Conservation (phyloP, 2,888 invertebrate genomes). For the Iphiclides podalirius region DNA sequence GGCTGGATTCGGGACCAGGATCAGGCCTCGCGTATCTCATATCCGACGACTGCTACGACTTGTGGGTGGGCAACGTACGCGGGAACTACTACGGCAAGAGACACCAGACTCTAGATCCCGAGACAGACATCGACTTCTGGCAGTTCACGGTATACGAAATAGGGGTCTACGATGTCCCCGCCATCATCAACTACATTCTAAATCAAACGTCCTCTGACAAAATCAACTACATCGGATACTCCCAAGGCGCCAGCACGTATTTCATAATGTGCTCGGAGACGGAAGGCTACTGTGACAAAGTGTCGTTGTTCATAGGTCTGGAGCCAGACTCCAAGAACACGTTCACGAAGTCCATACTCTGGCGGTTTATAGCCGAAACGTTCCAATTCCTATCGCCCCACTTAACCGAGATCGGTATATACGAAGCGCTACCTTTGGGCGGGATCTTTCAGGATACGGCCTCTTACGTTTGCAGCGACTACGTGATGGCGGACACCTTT, state of each 20-base stretch:
- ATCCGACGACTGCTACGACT: constrained; percentile 78
- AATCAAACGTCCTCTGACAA: neutral
- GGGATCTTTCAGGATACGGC: neutral
- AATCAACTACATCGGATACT: constrained; percentile 11
- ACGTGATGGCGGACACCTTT: constrained; percentile 1
- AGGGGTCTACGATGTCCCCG: constrained; percentile 15
- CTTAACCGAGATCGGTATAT: neutral
- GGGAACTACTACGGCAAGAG: constrained; percentile 82
- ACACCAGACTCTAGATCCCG: constrained; percentile 68
- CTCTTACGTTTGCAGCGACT: neutral
- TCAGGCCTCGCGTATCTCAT: constrained; percentile 51
- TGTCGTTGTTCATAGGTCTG: constrained; percentile 7
- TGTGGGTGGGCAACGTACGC: constrained; percentile 67
- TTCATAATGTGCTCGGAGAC: constrained; percentile 7
- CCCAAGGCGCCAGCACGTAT: constrained; percentile 3
- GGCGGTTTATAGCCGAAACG: neutral
- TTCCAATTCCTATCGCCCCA: constrained; percentile 1
- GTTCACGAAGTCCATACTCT: constrained; percentile 5
- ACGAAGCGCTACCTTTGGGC: constrained; percentile 5
- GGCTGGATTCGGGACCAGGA: constrained; percentile 41
- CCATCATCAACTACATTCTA: neutral
- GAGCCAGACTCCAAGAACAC: constrained; percentile 7
- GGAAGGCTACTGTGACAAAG: neutral
- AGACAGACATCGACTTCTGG: constrained; percentile 68
- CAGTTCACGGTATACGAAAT: constrained; percentile 85